phyloP scores from a whole-genome alignment of 1,140 invertebrate species.

The Hypothenemus hampei region DNA sequence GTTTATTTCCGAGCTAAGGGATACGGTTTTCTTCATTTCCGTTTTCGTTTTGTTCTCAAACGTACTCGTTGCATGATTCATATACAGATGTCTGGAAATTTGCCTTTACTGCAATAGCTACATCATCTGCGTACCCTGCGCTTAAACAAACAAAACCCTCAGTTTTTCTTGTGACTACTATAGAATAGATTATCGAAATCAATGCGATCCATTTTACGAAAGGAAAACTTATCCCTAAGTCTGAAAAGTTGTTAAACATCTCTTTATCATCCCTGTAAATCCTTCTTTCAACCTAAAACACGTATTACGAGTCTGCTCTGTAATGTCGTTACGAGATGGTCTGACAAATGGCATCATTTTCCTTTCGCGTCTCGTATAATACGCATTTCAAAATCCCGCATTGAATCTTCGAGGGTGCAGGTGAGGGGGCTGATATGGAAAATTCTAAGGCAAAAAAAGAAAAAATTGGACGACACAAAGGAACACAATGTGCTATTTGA shows the following conservation, averaged over 20 bases:
- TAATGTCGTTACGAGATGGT: slow-evolving; percentile 19
- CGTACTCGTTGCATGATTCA: too few relatives aligned
- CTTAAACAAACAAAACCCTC: too few relatives aligned
- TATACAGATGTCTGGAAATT: too few relatives aligned
- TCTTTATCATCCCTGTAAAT: slow-evolving; percentile 7
- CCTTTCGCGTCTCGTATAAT: slow-evolving; percentile 16
- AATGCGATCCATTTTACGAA: too few relatives aligned
- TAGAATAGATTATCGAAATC: too few relatives aligned
- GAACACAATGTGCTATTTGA: slow-evolving; percentile 17
- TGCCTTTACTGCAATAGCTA: too few relatives aligned
- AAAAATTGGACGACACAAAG: slow-evolving; percentile 9
- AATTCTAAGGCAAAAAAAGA: slow-evolving; percentile 6
- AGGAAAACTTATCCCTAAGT: background rate
- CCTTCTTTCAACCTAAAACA: slow-evolving; percentile 11
- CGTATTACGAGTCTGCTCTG: slow-evolving; percentile 12
- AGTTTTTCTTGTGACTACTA: too few relatives aligned
- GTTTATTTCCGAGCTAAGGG: too few relatives aligned
- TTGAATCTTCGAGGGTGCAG: slow-evolving; percentile 16
- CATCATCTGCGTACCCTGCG: too few relatives aligned
- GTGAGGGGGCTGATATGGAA: slow-evolving; percentile 16
- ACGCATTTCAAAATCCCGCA: slow-evolving; percentile 16
- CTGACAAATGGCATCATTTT: slow-evolving; percentile 31
- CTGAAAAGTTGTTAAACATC: slow-evolving; percentile 9
- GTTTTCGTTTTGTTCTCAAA: too few relatives aligned
- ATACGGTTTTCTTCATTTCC: too few relatives aligned